Conservation (phyloP, 1,140 invertebrate genomes). For the Drosophila truncata region DNA sequence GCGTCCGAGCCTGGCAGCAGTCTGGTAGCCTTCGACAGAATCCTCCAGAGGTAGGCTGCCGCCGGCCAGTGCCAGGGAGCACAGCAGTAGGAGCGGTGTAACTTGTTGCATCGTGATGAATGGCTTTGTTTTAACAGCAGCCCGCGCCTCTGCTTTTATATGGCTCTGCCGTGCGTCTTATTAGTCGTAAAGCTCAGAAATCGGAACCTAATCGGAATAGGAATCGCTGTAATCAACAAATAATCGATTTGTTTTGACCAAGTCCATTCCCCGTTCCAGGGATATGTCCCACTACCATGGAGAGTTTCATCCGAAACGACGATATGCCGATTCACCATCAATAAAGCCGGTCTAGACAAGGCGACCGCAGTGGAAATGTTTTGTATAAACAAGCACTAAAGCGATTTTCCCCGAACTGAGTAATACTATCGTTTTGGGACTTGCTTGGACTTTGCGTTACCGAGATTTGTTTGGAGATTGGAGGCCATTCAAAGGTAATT, state of each 20-base stretch:
- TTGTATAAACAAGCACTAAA: neutral
- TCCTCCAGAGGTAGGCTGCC: neutral
- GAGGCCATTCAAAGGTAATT: neutral
- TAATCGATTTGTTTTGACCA: neutral
- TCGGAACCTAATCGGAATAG: neutral
- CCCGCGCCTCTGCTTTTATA: slow-evolving; percentile 2
- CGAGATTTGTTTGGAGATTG: neutral
- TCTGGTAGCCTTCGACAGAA: neutral
- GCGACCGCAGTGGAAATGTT: neutral
- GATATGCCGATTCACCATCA: neutral
- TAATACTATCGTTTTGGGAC: neutral
- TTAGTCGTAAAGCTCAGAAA: neutral
- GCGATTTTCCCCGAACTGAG: neutral
- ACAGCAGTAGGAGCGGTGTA: slow-evolving; percentile 4
- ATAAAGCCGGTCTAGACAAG: neutral
- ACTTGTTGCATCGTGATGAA: neutral
- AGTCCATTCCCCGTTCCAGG: neutral
- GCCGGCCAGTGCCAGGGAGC: slow-evolving; percentile 6
- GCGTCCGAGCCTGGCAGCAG: slow-evolving; percentile 11
- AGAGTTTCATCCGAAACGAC: neutral
- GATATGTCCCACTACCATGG: neutral
- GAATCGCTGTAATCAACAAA: neutral
- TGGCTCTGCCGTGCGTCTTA: neutral
- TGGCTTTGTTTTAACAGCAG: neutral
- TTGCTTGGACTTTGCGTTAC: neutral